Evolutionary conservation across 2,888 invertebrate species (phyloP).

Genomic region (Therioaphis trifolii): DNA sequence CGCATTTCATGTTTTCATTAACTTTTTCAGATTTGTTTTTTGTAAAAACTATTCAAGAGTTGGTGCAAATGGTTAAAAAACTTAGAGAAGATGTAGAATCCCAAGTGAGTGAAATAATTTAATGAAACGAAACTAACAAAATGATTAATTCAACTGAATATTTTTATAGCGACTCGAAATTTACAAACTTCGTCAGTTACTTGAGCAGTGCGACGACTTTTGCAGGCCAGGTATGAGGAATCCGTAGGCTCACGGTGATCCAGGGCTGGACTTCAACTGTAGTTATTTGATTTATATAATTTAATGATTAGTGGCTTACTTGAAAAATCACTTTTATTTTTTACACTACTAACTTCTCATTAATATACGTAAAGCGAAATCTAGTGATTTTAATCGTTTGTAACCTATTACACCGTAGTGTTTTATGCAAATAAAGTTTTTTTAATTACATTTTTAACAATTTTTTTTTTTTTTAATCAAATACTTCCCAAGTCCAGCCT

Average conservation of each 20-base stretch:
- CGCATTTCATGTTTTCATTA: conserved; percentile 64
- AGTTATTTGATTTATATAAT: conserved; percentile 56
- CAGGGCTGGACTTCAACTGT: conserved; percentile 65
- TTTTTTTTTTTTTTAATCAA: conserved; percentile 42
- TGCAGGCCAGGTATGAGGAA: conserved; percentile 68
- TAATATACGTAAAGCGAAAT: conserved; percentile 52
- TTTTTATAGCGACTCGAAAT: conserved; percentile 74
- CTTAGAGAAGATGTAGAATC: conserved; percentile 79
- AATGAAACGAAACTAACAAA: not conserved
- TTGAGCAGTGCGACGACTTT: conserved; percentile 84
- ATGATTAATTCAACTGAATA: conserved; percentile 27
- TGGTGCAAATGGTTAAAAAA: conserved; percentile 76
- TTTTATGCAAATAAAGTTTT: conserved; percentile 45
- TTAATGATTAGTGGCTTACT: conserved; percentile 42
- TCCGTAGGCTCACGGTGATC: conserved; percentile 63
- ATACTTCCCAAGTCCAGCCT: conserved; percentile 63
- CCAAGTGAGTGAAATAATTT: conserved; percentile 70
- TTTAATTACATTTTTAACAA: conserved; percentile 48
- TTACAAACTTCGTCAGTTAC: conserved; percentile 76
- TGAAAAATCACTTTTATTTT: conserved; percentile 43
- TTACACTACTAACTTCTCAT: conserved; percentile 59
- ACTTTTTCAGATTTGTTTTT: conserved; percentile 71
- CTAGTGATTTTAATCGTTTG: conserved; percentile 46
- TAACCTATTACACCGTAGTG: conserved; percentile 57
- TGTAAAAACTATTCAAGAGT: conserved; percentile 76